Conservation (phyloP, 2,113 vertebrate species). For the Paradoxurus hermaphroditus region DNA sequence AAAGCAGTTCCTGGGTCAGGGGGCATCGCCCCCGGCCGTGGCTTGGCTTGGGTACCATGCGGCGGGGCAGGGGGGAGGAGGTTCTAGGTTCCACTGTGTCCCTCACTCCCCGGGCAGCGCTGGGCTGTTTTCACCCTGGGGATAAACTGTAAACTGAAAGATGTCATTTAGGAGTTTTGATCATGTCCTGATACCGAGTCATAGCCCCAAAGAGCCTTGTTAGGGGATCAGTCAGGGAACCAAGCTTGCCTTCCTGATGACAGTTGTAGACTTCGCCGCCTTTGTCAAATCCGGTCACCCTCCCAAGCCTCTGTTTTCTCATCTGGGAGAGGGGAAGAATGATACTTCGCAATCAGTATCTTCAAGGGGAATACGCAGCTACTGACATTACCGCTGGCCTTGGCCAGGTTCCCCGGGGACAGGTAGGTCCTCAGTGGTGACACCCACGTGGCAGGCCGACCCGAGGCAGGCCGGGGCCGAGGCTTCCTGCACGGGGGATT, state of each 20-base stretch:
- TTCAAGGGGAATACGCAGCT: not conserved
- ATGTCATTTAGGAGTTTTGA: not conserved
- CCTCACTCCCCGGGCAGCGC: not conserved
- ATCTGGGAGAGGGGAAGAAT: not conserved
- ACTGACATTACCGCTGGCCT: fast-evolving
- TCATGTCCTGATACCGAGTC: not conserved
- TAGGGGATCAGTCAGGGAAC: not conserved
- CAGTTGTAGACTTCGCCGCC: not conserved
- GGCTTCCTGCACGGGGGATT: not conserved
- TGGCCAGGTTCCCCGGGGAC: not conserved
- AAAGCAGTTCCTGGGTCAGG: not conserved
- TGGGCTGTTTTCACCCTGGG: not conserved
- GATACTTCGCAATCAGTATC: not conserved
- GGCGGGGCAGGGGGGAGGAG: too few species aligned
- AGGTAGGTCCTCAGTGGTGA: not conserved
- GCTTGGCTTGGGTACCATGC: fast-evolving
- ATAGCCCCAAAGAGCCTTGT: not conserved
- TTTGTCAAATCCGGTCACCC: fast-evolving
- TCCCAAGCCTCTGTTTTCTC: not conserved
- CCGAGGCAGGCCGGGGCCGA: not conserved
- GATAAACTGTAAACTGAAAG: not conserved
- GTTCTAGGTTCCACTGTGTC: not conserved
- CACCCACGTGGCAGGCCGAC: fast-evolving
- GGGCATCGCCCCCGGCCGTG: fast-evolving
- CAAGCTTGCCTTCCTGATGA: not conserved